Conservation (phyloP, 2,797 vertebrate species). For the Hapalemur alaotrensis region DNA sequence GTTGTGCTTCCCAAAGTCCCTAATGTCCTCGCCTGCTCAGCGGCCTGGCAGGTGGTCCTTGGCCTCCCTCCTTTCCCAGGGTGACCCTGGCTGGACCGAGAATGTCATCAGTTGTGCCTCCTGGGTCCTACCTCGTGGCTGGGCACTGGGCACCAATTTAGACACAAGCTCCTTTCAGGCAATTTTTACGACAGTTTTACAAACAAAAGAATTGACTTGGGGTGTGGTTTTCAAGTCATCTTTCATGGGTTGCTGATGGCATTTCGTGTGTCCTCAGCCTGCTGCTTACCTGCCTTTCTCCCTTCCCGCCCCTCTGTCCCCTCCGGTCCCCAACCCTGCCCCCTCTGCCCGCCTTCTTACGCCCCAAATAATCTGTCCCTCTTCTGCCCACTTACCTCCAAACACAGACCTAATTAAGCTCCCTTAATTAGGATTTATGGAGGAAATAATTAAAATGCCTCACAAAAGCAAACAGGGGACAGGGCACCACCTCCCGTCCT, state of each 20-base stretch:
- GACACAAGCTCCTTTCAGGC: not conserved
- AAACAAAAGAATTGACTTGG: not conserved
- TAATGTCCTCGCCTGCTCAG: accelerated
- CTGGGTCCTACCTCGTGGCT: accelerated
- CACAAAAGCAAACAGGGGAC: not conserved
- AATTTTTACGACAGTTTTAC: not conserved
- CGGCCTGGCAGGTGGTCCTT: not conserved
- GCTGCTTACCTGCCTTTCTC: not conserved
- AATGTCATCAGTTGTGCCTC: accelerated
- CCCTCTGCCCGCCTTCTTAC: not conserved
- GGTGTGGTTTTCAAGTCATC: not conserved
- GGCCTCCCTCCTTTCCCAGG: accelerated
- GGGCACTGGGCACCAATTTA: not conserved
- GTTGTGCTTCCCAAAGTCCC: not conserved
- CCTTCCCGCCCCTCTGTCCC: not conserved
- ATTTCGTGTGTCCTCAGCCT: not conserved
- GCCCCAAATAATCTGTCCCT: not conserved
- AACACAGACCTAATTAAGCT: not conserved
- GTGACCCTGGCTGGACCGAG: not conserved
- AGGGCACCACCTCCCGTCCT: accelerated
- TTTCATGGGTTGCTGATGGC: accelerated
- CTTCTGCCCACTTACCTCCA: not conserved
- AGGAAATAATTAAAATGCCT: not conserved
- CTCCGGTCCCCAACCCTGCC: not conserved
- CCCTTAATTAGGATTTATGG: not conserved